phyloP scores from a whole-genome alignment of 1,140 invertebrate species.

The Aphelenchoides fujianensis region DNA sequence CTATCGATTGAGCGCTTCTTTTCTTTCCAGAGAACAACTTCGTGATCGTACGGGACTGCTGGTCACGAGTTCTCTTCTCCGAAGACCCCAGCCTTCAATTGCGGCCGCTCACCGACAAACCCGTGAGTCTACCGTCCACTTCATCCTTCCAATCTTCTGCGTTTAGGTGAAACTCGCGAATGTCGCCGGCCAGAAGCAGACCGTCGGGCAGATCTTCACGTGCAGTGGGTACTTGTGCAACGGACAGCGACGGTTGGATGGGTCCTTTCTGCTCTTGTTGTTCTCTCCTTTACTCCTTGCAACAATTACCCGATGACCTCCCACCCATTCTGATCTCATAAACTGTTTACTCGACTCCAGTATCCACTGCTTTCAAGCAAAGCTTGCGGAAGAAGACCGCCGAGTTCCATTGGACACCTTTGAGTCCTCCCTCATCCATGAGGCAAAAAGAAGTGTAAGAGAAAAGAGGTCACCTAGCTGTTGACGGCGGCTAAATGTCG shows the following conservation, averaged over 20 bases:
- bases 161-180: slow-evolving; percentile 37
- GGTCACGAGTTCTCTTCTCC: slow-evolving; percentile 39
- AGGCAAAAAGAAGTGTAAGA: not conserved
- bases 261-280: not conserved
- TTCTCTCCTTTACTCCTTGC: not conserved
- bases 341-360: too few relatives aligned
- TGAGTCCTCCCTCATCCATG: not conserved
- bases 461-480: not conserved
- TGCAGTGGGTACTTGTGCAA: slow-evolving; percentile 46
- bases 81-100: slow-evolving; percentile 14
- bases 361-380: too few relatives aligned
- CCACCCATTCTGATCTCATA: too few relatives aligned
- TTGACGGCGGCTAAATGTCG: not conserved
- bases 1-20: not conserved
- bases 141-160: not conserved
- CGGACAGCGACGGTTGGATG: not conserved
- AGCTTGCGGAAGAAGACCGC: too few relatives aligned
- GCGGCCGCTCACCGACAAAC: slow-evolving; percentile 8
- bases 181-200: slow-evolving; percentile 16
- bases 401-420: too few relatives aligned
- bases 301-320: too few relatives aligned
- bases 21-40: slow-evolving; percentile 32
- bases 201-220: slow-evolving; percentile 45
- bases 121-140: slow-evolving; percentile 3
- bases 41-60: slow-evolving; percentile 49